phyloP scores from a whole-genome alignment of 2,888 invertebrate species.

The Acronicta leporina region DNA sequence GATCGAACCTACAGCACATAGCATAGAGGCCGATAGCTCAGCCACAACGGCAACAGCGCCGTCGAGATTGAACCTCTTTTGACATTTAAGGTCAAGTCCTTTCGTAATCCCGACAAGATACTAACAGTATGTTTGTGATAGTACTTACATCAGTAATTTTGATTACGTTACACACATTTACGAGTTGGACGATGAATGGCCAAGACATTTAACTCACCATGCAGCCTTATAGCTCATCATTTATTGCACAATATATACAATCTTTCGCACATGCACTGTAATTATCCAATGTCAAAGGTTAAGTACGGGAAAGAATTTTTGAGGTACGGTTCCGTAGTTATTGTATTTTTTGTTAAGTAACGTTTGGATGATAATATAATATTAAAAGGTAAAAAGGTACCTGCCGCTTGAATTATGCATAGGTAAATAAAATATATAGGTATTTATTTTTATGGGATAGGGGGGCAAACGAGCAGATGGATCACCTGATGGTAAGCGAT shows the following conservation, averaged over 20 bases:
- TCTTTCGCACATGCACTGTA: slow-evolving; percentile 41
- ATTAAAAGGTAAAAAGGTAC: no score
- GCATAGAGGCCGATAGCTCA: no score
- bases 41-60: no score
- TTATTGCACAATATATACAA: slow-evolving; percentile 40
- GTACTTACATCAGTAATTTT: neutral
- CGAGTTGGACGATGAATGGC: slow-evolving; percentile 24
- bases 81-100: neutral
- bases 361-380: neutral
- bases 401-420: no score
- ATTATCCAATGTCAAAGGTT: slow-evolving; percentile 48
- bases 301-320: slow-evolving; percentile 13
- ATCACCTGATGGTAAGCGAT: no score
- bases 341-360: neutral
- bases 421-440: no score
- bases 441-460: no score
- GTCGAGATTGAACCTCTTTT: no score
- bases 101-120: neutral
- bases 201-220: slow-evolving; percentile 42
- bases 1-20: no score
- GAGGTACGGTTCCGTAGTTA: slow-evolving; percentile 20
- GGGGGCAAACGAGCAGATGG: no score
- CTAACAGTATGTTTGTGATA: slow-evolving; percentile 11
- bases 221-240: slow-evolving; percentile 29
- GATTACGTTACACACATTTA: slow-evolving; percentile 26